Conservation (phyloP, 2,113 vertebrate species). For the Rafetus swinhoei region DNA sequence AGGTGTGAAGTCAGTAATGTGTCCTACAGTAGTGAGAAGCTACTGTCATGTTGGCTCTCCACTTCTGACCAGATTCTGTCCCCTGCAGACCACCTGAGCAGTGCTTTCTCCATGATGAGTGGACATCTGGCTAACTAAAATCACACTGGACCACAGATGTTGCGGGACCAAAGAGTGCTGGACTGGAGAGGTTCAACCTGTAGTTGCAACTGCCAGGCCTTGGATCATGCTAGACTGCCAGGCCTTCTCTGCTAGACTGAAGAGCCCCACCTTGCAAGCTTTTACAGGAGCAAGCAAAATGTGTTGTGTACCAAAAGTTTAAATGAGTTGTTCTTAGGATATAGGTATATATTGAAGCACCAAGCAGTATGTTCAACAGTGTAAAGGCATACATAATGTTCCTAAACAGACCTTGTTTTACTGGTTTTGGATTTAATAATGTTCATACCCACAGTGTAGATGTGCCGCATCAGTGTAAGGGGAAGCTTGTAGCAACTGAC, state of each 20-base stretch:
- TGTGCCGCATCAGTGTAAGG: rapidly evolving
- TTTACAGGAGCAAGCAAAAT: neutral
- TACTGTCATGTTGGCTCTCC: neutral
- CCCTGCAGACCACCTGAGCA: neutral
- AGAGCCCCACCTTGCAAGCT: neutral
- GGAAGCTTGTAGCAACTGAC: rapidly evolving
- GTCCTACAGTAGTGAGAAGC: neutral
- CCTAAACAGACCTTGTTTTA: rapidly evolving
- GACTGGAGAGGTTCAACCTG: too few species aligned
- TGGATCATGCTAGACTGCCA: too few species aligned
- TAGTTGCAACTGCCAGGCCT: too few species aligned
- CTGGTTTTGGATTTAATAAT: rapidly evolving
- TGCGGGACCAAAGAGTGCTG: too few species aligned
- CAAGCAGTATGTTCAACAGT: neutral
- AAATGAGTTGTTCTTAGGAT: rapidly evolving
- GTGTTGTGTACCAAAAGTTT: neutral
- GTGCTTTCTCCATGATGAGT: neutral
- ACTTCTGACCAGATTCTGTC: neutral
- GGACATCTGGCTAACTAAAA: too few species aligned
- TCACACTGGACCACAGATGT: too few species aligned
- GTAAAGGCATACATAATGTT: neutral
- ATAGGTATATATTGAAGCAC: neutral
- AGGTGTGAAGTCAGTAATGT: neutral
- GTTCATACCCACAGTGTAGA: rapidly evolving
- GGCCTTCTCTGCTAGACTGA: too few species aligned